Conservation (phyloP, 2,797 vertebrate species). For the Pempheris klunzingeri region DNA sequence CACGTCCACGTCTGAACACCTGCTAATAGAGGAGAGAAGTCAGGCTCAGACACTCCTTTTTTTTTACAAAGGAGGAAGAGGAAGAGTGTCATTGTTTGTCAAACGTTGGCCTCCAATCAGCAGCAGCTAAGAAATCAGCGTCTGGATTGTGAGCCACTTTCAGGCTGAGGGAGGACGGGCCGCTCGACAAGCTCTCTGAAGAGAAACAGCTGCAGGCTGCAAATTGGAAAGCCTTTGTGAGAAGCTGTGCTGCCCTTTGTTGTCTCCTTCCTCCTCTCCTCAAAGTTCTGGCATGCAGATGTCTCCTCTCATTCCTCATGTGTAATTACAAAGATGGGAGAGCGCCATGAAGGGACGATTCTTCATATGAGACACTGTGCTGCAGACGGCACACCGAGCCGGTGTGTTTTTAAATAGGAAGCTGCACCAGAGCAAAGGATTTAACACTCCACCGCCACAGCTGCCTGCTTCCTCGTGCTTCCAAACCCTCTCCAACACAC, state of each 20-base stretch:
- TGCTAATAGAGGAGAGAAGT: conserved; percentile 28
- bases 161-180: conserved; percentile 47
- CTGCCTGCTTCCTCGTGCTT: conserved; percentile 18
- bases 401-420: conserved; percentile 49
- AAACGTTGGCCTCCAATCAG: conserved; percentile 51
- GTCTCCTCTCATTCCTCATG: conserved; percentile 70
- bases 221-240: conserved; percentile 74
- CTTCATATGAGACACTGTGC: conserved; percentile 42
- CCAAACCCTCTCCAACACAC: conserved; percentile 24
- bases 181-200: conserved; percentile 55
- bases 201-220: conserved; percentile 77
- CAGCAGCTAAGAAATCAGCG: conserved; percentile 35
- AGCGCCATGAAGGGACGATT: conserved; percentile 53
- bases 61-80: conserved; percentile 44
- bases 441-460: conserved; percentile 31
- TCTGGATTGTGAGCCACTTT: conserved; percentile 55
- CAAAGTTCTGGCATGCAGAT: conserved; percentile 71
- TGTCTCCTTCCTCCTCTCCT: conserved; percentile 71
- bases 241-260: conserved; percentile 69
- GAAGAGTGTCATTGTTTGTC: conserved; percentile 42
- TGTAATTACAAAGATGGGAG: conserved; percentile 74
- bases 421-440: conserved; percentile 44
- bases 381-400: conserved; percentile 38
- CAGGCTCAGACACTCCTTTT: conserved; percentile 35
- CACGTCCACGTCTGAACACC: conserved; percentile 34